Conservation (phyloP, 2,797 vertebrate species). For the Morelia viridis region DNA sequence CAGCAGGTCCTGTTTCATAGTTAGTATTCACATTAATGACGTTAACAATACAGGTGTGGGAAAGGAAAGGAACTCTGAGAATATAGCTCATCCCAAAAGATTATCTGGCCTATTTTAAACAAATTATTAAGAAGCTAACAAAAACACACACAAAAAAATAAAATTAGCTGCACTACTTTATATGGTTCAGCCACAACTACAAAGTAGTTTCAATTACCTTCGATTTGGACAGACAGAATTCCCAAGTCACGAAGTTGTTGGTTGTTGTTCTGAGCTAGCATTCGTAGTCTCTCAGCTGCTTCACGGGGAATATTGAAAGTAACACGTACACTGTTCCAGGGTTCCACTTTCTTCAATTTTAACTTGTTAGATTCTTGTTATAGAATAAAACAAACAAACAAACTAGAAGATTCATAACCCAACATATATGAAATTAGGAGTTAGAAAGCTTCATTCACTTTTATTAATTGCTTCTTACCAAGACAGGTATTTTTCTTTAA, state of each 20-base stretch:
- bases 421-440: not conserved
- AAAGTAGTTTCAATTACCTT: constrained; percentile 77
- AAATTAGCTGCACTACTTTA: not conserved
- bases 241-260: constrained; percentile 97
- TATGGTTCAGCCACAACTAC: not conserved
- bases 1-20: not conserved
- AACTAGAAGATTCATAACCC: not conserved
- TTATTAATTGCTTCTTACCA: rapidly evolving
- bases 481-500: not conserved
- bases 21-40: not conserved
- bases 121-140: not conserved
- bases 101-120: not conserved
- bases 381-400: constrained; percentile 25
- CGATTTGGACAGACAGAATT: constrained; percentile 97
- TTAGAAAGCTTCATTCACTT: not conserved
- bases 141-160: not conserved
- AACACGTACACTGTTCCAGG: constrained; percentile 98
- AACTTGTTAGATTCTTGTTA: constrained; percentile 82
- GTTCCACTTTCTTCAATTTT: constrained; percentile 87
- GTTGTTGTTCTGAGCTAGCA: constrained; percentile 96
- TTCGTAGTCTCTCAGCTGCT: constrained; percentile 90
- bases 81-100: not conserved
- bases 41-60: not conserved
- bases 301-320: constrained; percentile 99
- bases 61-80: not conserved